Conservation (phyloP, 2,797 vertebrate species). For the Poeciliopsis gracilis region DNA sequence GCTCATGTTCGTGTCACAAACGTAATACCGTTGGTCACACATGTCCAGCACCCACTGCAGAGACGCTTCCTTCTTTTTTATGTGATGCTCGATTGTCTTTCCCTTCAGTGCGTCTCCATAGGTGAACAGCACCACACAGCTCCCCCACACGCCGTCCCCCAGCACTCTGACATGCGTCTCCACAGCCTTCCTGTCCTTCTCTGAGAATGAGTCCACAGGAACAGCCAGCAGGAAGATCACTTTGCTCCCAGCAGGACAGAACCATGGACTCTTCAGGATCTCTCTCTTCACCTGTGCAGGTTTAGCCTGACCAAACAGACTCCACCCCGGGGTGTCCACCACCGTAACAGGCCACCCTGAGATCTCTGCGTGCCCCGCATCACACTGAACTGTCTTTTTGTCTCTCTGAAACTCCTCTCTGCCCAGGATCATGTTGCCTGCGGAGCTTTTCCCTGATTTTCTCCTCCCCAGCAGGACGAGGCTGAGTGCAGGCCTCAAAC, state of each 20-base stretch:
- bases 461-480: slow-evolving; percentile 68
- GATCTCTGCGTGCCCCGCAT: slow-evolving; percentile 12
- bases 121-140: slow-evolving; percentile 60
- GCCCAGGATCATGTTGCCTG: slow-evolving; percentile 60
- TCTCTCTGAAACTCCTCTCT: slow-evolving; percentile 29
- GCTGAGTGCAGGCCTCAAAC: slow-evolving; percentile 6
- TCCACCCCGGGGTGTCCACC: slow-evolving; percentile 72
- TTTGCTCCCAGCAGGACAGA: slow-evolving; percentile 11
- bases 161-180: slow-evolving; percentile 50
- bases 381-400: slow-evolving; percentile 37
- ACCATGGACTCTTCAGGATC: slow-evolving; percentile 23
- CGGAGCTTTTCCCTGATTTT: slow-evolving; percentile 63
- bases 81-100: slow-evolving; percentile 36
- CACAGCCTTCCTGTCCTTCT: slow-evolving; percentile 44
- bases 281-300: slow-evolving; percentile 39
- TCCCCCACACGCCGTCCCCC: slow-evolving; percentile 43
- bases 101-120: slow-evolving; percentile 52
- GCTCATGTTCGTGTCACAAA: slow-evolving; percentile 40
- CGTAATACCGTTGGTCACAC: slow-evolving; percentile 47
- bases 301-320: slow-evolving; percentile 50
- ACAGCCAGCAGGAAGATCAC: slow-evolving; percentile 18
- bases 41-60: slow-evolving; percentile 55
- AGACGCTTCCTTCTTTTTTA: slow-evolving; percentile 34
- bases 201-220: slow-evolving; percentile 58
- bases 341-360: slow-evolving; percentile 40